Percentiles rank a stretch among this genome's conserved stretches.
Conservation (phyloP, 2,113 vertebrate species). For the Gambusia affinis region DNA sequence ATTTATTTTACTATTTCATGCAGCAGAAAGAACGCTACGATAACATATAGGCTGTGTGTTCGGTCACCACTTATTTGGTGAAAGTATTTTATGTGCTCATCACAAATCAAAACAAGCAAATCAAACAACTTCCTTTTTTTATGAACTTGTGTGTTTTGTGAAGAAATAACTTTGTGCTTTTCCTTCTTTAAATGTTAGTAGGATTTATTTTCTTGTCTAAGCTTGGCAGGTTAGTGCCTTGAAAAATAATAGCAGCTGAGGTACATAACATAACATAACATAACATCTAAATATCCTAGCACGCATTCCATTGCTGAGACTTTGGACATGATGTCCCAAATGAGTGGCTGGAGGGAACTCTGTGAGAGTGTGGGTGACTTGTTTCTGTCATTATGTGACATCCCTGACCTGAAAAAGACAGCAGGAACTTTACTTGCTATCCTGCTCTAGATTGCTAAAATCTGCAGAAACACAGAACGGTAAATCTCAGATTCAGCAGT, state of each 20-base stretch:
- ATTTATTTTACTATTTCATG: background rate
- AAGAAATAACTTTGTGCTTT: too few relatives aligned
- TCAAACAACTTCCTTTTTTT: background rate
- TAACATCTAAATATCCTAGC: constrained; percentile 19
- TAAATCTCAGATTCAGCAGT: background rate
- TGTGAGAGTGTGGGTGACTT: constrained; percentile 8
- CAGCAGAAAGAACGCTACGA: background rate
- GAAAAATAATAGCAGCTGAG: constrained; percentile 23
- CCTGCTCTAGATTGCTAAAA: background rate
- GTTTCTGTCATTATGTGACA: constrained; percentile 1
- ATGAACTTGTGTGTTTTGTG: background rate
- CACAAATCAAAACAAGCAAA: background rate
- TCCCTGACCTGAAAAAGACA: background rate
- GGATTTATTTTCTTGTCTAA: background rate
- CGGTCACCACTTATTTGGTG: background rate
- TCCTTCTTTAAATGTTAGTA: background rate
- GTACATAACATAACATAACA: constrained; percentile 30
- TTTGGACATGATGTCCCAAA: constrained; percentile 32
- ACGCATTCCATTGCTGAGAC: constrained; percentile 9
- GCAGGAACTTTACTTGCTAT: background rate
- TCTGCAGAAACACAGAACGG: background rate
- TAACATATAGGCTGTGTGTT: background rate
- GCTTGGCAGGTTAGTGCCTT: background rate
- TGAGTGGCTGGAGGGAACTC: constrained; percentile 36
- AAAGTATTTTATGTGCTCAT: background rate